Evolutionary conservation across 2,797 vertebrate genomes (phyloP).

Genomic region (Spinus pinus): DNA sequence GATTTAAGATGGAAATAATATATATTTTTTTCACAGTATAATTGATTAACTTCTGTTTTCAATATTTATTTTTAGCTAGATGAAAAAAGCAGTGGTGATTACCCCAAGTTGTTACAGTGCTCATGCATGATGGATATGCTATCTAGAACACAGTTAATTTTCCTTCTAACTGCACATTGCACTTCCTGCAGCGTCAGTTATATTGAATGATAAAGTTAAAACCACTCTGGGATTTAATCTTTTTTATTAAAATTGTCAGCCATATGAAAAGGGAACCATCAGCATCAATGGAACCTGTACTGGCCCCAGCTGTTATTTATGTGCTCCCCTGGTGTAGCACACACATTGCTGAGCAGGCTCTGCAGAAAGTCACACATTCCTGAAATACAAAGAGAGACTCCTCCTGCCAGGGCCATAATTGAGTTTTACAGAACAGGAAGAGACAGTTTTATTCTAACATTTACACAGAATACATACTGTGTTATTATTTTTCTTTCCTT

Average conservation of each 20-base stretch:
- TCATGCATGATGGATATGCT: neutral
- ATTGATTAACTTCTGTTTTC: slow-evolving; percentile 20
- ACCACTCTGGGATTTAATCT: neutral
- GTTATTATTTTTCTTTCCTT: neutral
- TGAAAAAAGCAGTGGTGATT: slow-evolving; percentile 7
- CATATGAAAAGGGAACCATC: neutral
- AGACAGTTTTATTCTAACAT: neutral
- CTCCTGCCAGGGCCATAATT: neutral
- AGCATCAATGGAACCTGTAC: neutral
- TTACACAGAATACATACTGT: neutral
- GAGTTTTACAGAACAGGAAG: neutral
- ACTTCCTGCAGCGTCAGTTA: slow-evolving; percentile 38
- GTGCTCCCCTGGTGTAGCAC: neutral
- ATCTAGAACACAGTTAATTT: slow-evolving; percentile 30
- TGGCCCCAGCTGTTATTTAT: neutral
- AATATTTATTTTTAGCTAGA: slow-evolving; percentile 50
- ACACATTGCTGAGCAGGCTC: neutral
- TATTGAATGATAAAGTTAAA: slow-evolving; percentile 30
- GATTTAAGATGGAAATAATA: neutral
- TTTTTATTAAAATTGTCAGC: slow-evolving; percentile 15
- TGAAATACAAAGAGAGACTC: neutral
- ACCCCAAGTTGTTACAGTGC: neutral
- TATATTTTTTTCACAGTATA: neutral
- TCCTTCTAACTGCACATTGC: slow-evolving; percentile 41
- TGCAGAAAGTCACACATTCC: neutral